phyloP scores from a whole-genome alignment of 2,113 vertebrate species.

The Trinectes maculatus region DNA sequence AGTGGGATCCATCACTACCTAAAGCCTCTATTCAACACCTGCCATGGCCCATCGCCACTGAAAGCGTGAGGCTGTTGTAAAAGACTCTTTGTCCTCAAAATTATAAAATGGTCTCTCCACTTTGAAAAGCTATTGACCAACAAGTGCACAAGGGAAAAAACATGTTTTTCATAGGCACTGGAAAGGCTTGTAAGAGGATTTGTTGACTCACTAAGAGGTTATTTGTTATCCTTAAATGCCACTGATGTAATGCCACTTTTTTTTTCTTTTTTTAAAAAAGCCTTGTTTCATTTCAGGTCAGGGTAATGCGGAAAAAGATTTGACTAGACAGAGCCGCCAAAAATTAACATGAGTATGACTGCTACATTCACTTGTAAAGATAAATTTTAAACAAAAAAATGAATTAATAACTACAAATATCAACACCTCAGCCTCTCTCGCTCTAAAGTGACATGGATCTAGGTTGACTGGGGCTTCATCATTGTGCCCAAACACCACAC shows the following conservation, averaged over 20 bases:
- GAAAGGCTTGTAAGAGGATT: constrained; percentile 64
- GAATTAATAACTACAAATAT: constrained; percentile 7
- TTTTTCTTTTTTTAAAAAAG: constrained; percentile 61
- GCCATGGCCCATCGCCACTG: background rate
- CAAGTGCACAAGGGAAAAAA: constrained; percentile 33
- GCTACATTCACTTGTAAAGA: background rate
- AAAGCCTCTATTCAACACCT: constrained; percentile 25
- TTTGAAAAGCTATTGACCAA: background rate
- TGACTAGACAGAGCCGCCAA: constrained; percentile 2
- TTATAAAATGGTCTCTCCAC: background rate
- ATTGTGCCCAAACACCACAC: constrained; percentile 7
- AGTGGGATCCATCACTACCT: constrained; percentile 22
- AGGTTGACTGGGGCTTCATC: constrained; percentile 36
- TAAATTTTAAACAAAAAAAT: no score
- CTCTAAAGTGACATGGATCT: constrained; percentile 50
- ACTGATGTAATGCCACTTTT: constrained; percentile 70
- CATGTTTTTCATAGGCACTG: constrained; percentile 4
- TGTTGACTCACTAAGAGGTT: constrained; percentile 66
- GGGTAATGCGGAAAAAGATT: constrained; percentile 13
- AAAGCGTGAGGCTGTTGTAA: constrained; percentile 5
- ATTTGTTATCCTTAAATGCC: constrained; percentile 64
- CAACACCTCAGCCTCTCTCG: no score
- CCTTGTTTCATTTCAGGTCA: constrained; percentile 24
- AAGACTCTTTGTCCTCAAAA: constrained; percentile 1
- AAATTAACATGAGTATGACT: background rate